Percentiles rank a stretch among this genome's conserved stretches.
Evolutionary conservation across 2,113 vertebrate species (phyloP).

Genomic region (Chaetodon auriga): DNA sequence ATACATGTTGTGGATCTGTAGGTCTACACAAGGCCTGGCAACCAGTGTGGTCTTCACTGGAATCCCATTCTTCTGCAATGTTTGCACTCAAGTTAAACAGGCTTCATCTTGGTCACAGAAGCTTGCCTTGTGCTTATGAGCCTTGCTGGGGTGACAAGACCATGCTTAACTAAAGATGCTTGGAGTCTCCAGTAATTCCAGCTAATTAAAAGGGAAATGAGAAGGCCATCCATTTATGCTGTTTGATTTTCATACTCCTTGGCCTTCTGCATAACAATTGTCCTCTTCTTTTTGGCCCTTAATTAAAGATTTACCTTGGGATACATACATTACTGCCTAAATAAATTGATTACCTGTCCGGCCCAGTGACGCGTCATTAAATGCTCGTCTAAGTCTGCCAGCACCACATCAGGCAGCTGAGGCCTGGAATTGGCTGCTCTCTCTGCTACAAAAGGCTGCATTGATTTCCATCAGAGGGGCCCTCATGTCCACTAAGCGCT

Average conservation of each 20-base stretch:
- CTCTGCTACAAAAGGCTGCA: constrained; percentile 75
- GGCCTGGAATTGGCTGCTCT: constrained; percentile 72
- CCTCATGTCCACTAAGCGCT: constrained; percentile 67
- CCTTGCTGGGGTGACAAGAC: background rate
- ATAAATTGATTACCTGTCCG: constrained; percentile 82
- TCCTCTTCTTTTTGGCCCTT: constrained; percentile 67
- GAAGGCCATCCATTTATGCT: constrained; percentile 28
- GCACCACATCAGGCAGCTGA: constrained; percentile 61
- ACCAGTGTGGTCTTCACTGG: background rate
- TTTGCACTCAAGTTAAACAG: background rate
- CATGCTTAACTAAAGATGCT: constrained; percentile 26
- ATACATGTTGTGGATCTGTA: constrained; percentile 36
- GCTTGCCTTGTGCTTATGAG: background rate
- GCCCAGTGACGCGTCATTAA: constrained; percentile 78
- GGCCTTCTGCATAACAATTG: constrained; percentile 47
- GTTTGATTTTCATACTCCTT: constrained; percentile 44
- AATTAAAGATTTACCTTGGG: constrained; percentile 82
- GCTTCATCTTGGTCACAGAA: background rate
- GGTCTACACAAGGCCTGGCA: constrained; percentile 12
- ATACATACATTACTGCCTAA: constrained; percentile 84
- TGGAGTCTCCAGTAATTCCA: constrained; percentile 21
- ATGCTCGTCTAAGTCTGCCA: constrained; percentile 75
- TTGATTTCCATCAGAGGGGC: constrained; percentile 80
- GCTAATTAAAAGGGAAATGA: constrained; percentile 72
- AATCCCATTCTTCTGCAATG: constrained; percentile 1